A percentile compares a stretch with the other conserved stretches of the same genome.
These are phyloP conservation scores for Heteromyza rotundicornis DNA, from an alignment of 2,888 invertebrate genomes.

Conservation along the genomic window DNA sequence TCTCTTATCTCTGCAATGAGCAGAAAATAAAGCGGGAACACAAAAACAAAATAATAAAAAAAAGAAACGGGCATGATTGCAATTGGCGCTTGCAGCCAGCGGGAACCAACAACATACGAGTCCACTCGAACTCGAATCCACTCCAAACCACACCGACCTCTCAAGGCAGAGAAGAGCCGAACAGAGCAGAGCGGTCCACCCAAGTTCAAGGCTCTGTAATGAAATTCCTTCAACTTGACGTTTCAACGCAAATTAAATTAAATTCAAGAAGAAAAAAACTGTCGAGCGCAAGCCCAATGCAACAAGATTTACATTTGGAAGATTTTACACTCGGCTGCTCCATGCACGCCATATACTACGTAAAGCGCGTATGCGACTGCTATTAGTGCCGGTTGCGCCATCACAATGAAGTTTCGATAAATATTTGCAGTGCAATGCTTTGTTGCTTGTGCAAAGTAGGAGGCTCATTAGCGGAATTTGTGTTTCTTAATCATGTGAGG, in stretches of 20 bases:
- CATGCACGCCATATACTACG: too few species aligned
- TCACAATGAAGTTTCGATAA: background rate
- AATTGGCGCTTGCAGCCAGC: background rate
- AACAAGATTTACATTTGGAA: background rate
- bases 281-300: background rate
- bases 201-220: constrained; percentile 55
- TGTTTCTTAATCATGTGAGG: background rate
- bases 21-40: background rate
- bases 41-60: background rate
- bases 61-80: background rate
- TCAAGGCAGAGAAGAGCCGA: background rate
- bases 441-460: too few species aligned
- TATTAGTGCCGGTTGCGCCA: too few species aligned
- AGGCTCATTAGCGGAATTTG: background rate
- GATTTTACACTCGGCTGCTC: background rate
- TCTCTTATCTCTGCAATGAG: background rate
- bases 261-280: constrained; percentile 3
- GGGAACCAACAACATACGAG: background rate
- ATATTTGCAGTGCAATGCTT: constrained; percentile 2
- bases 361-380: too few species aligned
- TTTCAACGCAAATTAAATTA: background rate
- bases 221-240: constrained; percentile 1
- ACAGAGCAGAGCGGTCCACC: constrained; percentile 8
- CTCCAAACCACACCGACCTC: background rate
- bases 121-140: background rate